Conservation (phyloP, 2,797 vertebrate genomes). For the Cetoscarus ocellatus region DNA sequence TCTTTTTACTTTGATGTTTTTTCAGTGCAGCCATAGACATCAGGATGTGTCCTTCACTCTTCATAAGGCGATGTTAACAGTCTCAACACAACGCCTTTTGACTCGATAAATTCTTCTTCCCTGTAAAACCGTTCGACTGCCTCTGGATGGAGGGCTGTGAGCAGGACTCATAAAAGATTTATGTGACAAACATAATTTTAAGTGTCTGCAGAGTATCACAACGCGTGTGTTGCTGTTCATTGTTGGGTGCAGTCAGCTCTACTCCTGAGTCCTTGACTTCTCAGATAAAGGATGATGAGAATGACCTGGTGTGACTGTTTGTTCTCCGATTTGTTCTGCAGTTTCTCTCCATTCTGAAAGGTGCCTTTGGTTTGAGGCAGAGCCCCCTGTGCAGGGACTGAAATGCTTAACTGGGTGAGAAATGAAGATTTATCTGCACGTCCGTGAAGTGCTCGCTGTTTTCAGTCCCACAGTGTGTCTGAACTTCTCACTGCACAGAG, state of each 20-base stretch:
- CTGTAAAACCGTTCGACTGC: constrained; percentile 36
- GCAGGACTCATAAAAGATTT: constrained; percentile 53
- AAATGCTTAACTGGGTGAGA: constrained; percentile 76
- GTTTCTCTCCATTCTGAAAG: constrained; percentile 72
- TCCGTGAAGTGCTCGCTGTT: constrained; percentile 67
- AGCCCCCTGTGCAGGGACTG: constrained; percentile 51
- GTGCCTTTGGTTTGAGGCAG: constrained; percentile 69
- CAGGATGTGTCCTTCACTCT: constrained; percentile 21
- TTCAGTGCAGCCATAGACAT: constrained; percentile 17
- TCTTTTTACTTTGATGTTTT: constrained; percentile 5
- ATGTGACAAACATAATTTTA: constrained; percentile 59
- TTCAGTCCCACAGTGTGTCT: constrained; percentile 49
- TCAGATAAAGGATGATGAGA: constrained; percentile 73
- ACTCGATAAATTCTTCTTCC: constrained; percentile 32
- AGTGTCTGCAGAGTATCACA: constrained; percentile 59
- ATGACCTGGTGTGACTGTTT: constrained; percentile 82
- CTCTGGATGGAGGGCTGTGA: constrained; percentile 41
- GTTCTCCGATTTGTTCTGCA: constrained; percentile 85
- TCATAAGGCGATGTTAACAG: constrained; percentile 22
- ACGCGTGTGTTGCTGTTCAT: constrained; percentile 68
- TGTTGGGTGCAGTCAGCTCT: constrained; percentile 48
- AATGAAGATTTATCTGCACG: constrained; percentile 85
- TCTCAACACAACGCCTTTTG: constrained; percentile 37
- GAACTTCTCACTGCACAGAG: constrained; percentile 30
- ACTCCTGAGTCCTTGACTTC: constrained; percentile 61